Evolutionary conservation across 2,888 invertebrate species (phyloP).

Genomic region (Drosophila gaucha): DNA sequence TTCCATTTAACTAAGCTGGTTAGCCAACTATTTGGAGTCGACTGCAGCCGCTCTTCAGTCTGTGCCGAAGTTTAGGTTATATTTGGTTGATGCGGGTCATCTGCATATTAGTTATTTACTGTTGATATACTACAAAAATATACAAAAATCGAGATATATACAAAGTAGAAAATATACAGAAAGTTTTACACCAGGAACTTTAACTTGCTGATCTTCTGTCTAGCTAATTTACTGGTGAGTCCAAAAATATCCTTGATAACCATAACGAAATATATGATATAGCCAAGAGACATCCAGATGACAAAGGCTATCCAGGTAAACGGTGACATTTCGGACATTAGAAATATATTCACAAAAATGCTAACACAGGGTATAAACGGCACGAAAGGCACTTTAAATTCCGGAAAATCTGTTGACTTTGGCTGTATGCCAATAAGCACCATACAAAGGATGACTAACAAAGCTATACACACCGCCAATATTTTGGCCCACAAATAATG

Average conservation of each 20-base stretch:
- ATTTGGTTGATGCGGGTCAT: no score
- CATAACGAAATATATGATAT: neutral
- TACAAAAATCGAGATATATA: neutral
- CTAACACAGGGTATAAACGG: conserved; percentile 7
- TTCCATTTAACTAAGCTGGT: conserved; percentile 73
- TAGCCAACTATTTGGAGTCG: conserved; percentile 54
- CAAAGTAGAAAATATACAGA: neutral
- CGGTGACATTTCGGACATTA: neutral
- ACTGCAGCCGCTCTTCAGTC: conserved; percentile 5
- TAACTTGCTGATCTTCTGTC: neutral
- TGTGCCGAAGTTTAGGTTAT: no score
- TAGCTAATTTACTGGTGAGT: neutral
- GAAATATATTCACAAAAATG: conserved; percentile 4
- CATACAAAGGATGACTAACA: neutral
- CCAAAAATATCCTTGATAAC: neutral
- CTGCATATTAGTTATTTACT: no score
- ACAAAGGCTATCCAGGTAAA: neutral
- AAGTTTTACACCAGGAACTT: conserved; percentile 6
- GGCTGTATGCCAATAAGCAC: neutral
- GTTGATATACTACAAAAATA: no score
- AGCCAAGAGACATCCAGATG: neutral
- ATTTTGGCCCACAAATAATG: neutral
- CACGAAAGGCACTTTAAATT: conserved; percentile 1
- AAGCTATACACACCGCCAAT: neutral
- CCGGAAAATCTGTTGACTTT: neutral